phyloP scores from a whole-genome alignment of 2,888 invertebrate species.

The Ectemnius cavifrons region DNA sequence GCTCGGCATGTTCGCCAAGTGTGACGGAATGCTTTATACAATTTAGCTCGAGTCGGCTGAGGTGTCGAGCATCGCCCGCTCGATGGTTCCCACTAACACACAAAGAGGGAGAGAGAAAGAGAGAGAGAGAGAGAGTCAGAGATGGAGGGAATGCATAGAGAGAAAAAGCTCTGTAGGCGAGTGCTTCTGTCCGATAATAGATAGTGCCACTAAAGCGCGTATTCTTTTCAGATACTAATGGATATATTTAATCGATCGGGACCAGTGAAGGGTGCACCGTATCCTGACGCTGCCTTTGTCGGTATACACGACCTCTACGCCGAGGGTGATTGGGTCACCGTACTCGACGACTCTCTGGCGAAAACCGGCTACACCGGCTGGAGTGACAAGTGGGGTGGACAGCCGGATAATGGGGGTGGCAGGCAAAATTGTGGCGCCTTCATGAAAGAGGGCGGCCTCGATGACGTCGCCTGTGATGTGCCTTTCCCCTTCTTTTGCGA shows the following conservation, averaged over 20 bases:
- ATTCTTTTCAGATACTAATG: slow-evolving; percentile 31
- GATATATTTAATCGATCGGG: slow-evolving; percentile 53
- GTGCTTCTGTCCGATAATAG: too few species aligned
- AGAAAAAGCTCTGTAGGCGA: too few species aligned
- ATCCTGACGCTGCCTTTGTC: slow-evolving; percentile 64
- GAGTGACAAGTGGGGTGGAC: slow-evolving; percentile 72
- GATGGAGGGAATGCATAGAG: too few species aligned
- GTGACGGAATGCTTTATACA: too few species aligned
- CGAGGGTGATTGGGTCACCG: slow-evolving; percentile 73
- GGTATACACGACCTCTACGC: slow-evolving; percentile 62
- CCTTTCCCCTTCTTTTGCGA: slow-evolving; percentile 73
- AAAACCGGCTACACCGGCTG: slow-evolving; percentile 72
- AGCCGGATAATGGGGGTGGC: slow-evolving; percentile 72
- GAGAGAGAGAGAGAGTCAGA: too few species aligned
- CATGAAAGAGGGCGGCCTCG: slow-evolving; percentile 69
- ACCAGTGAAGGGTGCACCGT: slow-evolving; percentile 62
- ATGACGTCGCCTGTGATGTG: slow-evolving; percentile 71
- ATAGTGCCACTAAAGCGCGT: too few species aligned
- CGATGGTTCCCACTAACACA: too few species aligned
- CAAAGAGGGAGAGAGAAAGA: too few species aligned
- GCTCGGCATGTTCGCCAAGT: too few species aligned
- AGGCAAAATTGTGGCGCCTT: slow-evolving; percentile 64
- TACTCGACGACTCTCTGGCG: slow-evolving; percentile 70
- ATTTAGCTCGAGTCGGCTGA: too few species aligned
- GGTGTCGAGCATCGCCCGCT: too few species aligned